These are phyloP conservation scores for Machimus atricapillus DNA, from an alignment of 2,888 invertebrate genomes.

Conservation along the genomic window DNA sequence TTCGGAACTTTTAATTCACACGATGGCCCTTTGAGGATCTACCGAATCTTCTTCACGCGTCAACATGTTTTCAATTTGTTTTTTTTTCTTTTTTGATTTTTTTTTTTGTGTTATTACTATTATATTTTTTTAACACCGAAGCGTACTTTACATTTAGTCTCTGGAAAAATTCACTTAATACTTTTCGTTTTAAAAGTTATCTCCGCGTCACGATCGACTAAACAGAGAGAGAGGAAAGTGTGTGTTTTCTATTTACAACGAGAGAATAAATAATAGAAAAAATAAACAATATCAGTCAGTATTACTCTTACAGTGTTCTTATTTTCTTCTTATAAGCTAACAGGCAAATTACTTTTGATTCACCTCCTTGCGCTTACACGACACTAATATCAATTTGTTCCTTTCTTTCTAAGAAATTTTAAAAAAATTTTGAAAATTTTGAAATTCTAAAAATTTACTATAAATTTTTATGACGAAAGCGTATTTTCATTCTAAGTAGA, in stretches of 20 bases:
- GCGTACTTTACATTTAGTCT: neutral
- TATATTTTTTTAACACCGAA: neutral
- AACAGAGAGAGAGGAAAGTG: neutral
- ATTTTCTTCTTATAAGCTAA: neutral
- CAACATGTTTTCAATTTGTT: neutral
- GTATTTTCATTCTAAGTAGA: neutral
- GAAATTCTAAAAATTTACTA: no score
- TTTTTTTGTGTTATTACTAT: neutral
- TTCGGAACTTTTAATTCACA: no score
- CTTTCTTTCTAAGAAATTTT: no score
- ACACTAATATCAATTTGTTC: no score
- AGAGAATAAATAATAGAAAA: slow-evolving; percentile 23
- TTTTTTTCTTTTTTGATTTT: neutral
- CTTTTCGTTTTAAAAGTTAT: neutral
- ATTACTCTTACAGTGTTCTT: slow-evolving; percentile 18
- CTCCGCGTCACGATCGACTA: neutral
- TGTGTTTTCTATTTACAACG: neutral
- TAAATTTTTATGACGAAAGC: neutral
- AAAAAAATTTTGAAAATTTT: no score
- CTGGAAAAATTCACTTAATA: neutral
- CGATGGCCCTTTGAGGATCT: neutral
- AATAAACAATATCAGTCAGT: slow-evolving; percentile 28
- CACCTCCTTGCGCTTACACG: neutral
- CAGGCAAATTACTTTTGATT: slow-evolving; percentile 1
- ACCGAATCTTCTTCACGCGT: neutral